Evolutionary conservation across 1,140 invertebrate species (phyloP).

Genomic region (Bombus fervidus): DNA sequence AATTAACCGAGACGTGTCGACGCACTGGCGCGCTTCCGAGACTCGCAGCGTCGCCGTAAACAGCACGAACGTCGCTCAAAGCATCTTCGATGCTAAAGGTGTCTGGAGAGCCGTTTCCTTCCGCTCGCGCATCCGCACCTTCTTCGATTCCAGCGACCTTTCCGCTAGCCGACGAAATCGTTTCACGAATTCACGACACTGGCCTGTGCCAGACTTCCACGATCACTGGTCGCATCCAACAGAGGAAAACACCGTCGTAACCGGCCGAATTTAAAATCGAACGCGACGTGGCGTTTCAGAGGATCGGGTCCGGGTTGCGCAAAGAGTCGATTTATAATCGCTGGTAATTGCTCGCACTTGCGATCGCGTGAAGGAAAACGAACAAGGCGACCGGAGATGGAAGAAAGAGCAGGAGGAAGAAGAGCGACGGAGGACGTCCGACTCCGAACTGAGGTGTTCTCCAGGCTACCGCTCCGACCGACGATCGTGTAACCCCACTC

Average conservation of each 20-base stretch:
- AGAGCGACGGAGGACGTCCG: conserved; percentile 42
- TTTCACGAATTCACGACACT: background rate
- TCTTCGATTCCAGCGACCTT: background rate
- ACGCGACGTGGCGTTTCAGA: background rate
- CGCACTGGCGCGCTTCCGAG: background rate
- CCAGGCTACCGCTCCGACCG: conserved; percentile 22
- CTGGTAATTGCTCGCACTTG: background rate
- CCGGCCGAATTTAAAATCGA: background rate
- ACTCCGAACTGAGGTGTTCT: conserved; percentile 55
- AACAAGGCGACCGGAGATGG: background rate
- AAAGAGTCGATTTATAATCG: background rate
- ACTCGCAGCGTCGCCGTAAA: background rate
- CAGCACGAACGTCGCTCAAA: too few relatives aligned
- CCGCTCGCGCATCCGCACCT: background rate
- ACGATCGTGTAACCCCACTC: conserved; percentile 45
- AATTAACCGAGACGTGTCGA: background rate
- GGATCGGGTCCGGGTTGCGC: background rate
- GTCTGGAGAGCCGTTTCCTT: too few relatives aligned
- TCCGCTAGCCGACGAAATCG: too few relatives aligned
- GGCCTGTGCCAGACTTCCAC: too few relatives aligned
- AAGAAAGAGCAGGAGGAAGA: background rate
- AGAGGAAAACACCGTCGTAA: background rate
- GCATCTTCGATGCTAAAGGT: too few relatives aligned
- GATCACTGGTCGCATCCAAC: too few relatives aligned
- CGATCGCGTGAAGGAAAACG: background rate